Percentiles rank a stretch among this genome's conserved stretches.
phyloP scores from a whole-genome alignment of 2,113 vertebrate species.

The Alligator mississippiensis region DNA sequence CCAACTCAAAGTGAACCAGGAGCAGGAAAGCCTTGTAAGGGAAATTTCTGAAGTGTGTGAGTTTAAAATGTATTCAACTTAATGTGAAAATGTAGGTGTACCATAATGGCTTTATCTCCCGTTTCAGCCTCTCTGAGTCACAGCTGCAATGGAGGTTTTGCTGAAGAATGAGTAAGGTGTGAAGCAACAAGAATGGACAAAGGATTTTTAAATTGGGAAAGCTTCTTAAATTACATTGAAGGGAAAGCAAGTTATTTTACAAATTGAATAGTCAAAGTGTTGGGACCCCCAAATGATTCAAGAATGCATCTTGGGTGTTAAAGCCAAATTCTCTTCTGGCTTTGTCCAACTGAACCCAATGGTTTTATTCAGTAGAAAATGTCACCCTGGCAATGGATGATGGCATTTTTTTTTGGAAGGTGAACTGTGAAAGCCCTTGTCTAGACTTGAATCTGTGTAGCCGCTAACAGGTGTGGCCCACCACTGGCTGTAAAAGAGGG shows the following conservation, averaged over 20 bases:
- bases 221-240: neutral
- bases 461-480: neutral
- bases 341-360: neutral
- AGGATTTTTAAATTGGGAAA: neutral
- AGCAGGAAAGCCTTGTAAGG: neutral
- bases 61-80: neutral
- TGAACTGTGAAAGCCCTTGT: rapidly evolving
- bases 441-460: neutral
- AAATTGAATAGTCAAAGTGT: rapidly evolving
- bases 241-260: neutral
- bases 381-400: rapidly evolving
- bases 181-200: neutral
- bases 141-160: neutral
- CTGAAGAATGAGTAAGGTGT: neutral
- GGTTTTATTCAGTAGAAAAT: neutral
- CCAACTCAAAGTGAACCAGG: neutral
- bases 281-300: neutral
- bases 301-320: neutral
- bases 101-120: rapidly evolving
- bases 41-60: neutral
- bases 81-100: neutral
- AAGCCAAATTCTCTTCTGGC: neutral
- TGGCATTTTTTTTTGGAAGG: neutral
- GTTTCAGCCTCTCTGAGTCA: neutral
- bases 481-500: neutral